These are phyloP conservation scores for Luidia sarsii DNA, from an alignment of 53 echinoderm and acorn worm species.

Conservation along the genomic window DNA sequence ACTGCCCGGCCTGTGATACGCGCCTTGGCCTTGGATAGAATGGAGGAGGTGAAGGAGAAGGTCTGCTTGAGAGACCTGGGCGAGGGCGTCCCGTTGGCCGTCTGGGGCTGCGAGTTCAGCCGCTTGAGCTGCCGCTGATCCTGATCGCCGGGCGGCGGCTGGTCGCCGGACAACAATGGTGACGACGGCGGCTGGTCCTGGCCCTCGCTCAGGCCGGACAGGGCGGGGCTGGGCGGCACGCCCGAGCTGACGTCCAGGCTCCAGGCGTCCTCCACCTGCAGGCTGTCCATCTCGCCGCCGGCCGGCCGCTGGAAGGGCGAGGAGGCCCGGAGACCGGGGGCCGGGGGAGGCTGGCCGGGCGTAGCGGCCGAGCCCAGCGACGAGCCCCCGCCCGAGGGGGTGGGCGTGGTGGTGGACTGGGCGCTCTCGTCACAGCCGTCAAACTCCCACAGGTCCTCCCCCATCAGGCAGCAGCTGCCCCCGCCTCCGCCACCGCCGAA, in stretches of 20 bases:
- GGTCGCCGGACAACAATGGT: too few species aligned
- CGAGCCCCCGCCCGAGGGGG: constrained; percentile 58
- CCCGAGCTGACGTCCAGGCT: constrained; percentile 74
- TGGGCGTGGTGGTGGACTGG: constrained; percentile 58
- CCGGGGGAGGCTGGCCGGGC: constrained; percentile 12
- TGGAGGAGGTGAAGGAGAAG: constrained; percentile 39
- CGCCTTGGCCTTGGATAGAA: constrained; percentile 50
- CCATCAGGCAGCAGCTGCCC: constrained; percentile 23
- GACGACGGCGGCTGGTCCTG: not conserved
- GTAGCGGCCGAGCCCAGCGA: constrained; percentile 24
- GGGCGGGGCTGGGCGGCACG: constrained; percentile 55
- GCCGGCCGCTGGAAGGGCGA: constrained; percentile 39
- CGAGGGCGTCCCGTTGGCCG: constrained; percentile 25
- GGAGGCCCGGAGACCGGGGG: too few species aligned
- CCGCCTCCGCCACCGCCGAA: constrained; percentile 41
- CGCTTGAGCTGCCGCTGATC: not conserved
- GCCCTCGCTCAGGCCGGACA: constrained; percentile 18
- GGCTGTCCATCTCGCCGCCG: constrained; percentile 22
- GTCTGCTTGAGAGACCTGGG: constrained; percentile 23
- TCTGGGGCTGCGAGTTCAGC: constrained; percentile 25
- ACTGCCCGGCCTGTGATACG: constrained; percentile 13
- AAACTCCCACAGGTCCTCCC: constrained; percentile 80
- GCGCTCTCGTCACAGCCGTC: constrained; percentile 68
- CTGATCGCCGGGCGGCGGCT: not conserved
- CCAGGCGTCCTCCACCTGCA: constrained; percentile 68